phyloP scores from a whole-genome alignment of 2,797 vertebrate genomes.

The Phrynocephalus guinanensis region DNA sequence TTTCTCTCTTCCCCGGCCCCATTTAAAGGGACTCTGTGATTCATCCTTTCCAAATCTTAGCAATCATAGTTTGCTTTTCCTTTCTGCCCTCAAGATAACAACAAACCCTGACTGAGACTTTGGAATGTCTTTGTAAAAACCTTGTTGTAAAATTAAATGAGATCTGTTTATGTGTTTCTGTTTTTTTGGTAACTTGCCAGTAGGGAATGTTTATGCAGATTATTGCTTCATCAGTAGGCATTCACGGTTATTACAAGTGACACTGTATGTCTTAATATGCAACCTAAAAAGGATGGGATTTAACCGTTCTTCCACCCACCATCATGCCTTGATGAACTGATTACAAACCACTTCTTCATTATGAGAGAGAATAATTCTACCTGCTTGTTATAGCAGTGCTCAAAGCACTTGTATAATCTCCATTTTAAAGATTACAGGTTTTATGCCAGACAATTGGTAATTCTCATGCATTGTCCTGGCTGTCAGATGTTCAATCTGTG shows the following conservation, averaged over 20 bases:
- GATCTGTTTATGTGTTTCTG: neutral
- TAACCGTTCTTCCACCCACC: neutral
- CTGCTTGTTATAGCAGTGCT: neutral
- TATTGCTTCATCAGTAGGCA: constrained; percentile 16
- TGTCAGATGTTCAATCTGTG: neutral
- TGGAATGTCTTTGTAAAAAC: neutral
- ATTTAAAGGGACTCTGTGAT: neutral
- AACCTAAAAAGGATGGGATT: neutral
- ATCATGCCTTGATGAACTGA: neutral
- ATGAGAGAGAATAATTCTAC: neutral
- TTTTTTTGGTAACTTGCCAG: neutral
- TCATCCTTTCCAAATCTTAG: neutral
- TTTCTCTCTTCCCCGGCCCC: neutral
- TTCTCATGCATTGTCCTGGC: neutral
- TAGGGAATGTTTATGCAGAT: neutral
- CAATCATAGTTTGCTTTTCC: neutral
- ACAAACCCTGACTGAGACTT: neutral
- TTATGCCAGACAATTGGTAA: neutral
- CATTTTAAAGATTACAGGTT: neutral
- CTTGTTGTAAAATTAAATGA: neutral
- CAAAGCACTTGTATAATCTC: neutral
- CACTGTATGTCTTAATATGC: neutral
- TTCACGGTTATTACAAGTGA: neutral
- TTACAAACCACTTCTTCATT: constrained; percentile 32
- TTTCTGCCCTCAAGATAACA: constrained; percentile 9